These are phyloP conservation scores for Brachynemurus nebulosus DNA, from an alignment of 2,888 invertebrate species.

Conservation along the genomic window DNA sequence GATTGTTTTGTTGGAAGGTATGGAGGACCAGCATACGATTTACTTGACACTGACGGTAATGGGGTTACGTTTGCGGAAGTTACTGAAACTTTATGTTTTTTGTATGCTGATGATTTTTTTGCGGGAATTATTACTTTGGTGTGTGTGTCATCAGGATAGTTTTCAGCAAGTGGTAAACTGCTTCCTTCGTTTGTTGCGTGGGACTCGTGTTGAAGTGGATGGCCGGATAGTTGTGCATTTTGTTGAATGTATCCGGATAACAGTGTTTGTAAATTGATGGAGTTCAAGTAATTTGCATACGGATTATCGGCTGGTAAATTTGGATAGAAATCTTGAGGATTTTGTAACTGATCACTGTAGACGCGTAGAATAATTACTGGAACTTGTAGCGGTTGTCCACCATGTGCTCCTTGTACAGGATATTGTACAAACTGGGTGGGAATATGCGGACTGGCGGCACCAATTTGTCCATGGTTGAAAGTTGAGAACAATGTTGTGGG, in stretches of 20 bases:
- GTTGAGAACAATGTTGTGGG: slow-evolving; percentile 25
- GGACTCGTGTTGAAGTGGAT: slow-evolving; percentile 29
- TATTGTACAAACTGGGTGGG: slow-evolving; percentile 31
- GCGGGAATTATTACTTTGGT: slow-evolving; percentile 38
- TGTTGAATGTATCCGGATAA: slow-evolving; percentile 37
- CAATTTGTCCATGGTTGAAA: slow-evolving; percentile 31
- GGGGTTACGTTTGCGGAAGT: too few relatives aligned
- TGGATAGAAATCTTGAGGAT: slow-evolving; percentile 39
- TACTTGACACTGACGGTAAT: too few relatives aligned
- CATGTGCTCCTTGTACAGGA: slow-evolving; percentile 4
- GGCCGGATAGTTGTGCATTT: slow-evolving; percentile 15
- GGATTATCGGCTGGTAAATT: slow-evolving; percentile 41
- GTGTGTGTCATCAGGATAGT: slow-evolving; percentile 42
- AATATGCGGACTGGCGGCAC: slow-evolving; percentile 36
- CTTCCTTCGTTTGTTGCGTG: slow-evolving; percentile 14
- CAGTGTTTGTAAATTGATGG: slow-evolving; percentile 39
- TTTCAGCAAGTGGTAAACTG: slow-evolving; percentile 28
- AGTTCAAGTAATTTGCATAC: slow-evolving; percentile 37
- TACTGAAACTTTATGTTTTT: neutral
- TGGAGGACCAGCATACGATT: neutral
- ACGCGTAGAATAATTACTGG: slow-evolving; percentile 44
- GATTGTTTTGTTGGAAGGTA: neutral
- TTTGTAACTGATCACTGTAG: slow-evolving; percentile 40
- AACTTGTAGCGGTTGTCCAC: slow-evolving; percentile 32
- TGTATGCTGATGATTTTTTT: slow-evolving; percentile 8